These are phyloP conservation scores for Ornithorhynchus anatinus DNA, from an alignment of 2,113 vertebrate species.

Conservation along the genomic window DNA sequence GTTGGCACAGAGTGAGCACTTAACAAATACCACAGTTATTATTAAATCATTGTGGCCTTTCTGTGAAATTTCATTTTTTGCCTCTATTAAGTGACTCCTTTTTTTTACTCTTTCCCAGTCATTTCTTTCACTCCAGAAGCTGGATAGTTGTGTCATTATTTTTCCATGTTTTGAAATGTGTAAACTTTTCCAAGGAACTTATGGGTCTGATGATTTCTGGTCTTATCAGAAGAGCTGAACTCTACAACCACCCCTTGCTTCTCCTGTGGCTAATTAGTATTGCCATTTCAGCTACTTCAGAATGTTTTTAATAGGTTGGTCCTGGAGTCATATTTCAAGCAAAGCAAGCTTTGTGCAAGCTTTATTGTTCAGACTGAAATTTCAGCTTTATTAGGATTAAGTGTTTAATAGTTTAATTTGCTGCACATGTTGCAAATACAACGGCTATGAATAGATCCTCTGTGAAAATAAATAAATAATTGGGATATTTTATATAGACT, in stretches of 20 bases:
- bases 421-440: slow-evolving; percentile 59
- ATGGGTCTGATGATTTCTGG: not conserved
- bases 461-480: slow-evolving; percentile 48
- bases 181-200: not conserved
- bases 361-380: slow-evolving; percentile 62
- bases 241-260: not conserved
- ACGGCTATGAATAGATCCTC: slow-evolving; percentile 62
- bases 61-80: not conserved
- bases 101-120: not conserved
- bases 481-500: slow-evolving; percentile 57
- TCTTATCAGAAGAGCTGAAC: slow-evolving; percentile 1
- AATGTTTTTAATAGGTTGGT: slow-evolving; percentile 41
- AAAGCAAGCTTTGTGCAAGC: slow-evolving; percentile 30
- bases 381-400: slow-evolving; percentile 69
- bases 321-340: slow-evolving; percentile 47
- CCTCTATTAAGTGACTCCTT: not conserved
- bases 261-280: slow-evolving; percentile 30
- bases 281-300: slow-evolving; percentile 15
- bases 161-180: not conserved
- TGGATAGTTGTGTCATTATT: not conserved
- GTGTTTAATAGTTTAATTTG: slow-evolving; percentile 71
- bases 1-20: too few species aligned
- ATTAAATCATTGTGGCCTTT: too few species aligned
- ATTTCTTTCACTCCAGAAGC: not conserved
- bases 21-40: too few species aligned